Conservation (phyloP, 1,140 invertebrate species). For the Pantala flavescens region DNA sequence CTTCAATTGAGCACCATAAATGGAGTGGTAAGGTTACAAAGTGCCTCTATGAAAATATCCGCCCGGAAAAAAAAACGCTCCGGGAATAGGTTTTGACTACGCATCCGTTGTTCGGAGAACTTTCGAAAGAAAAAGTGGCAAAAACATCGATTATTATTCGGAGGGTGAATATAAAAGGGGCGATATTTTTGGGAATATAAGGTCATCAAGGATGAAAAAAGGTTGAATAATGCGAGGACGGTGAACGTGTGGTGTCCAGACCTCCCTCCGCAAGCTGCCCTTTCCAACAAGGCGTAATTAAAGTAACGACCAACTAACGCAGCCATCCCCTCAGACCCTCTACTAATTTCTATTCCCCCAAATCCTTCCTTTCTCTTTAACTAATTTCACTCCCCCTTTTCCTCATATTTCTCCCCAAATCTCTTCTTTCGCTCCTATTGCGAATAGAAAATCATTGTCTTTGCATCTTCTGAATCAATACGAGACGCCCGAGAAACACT, state of each 20-base stretch:
- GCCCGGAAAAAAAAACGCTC: no score
- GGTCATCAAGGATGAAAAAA: not conserved
- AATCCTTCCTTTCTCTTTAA: not conserved
- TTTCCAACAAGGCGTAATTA: not conserved
- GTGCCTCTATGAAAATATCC: no score
- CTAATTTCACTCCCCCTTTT: not conserved
- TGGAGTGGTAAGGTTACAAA: no score
- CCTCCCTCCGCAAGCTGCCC: not conserved
- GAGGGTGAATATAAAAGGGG: not conserved
- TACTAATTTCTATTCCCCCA: not conserved
- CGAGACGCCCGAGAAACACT: no score
- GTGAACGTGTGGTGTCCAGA: not conserved
- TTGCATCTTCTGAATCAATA: no score
- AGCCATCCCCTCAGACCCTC: not conserved
- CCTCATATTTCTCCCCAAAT: no score
- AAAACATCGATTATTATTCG: not conserved
- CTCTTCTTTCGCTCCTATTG: no score
- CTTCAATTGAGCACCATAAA: no score
- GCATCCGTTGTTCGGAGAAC: no score
- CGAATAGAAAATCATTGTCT: no score
- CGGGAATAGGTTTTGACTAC: no score
- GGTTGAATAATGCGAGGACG: not conserved
- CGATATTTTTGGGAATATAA: not conserved
- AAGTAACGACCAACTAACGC: slow-evolving; percentile 8
- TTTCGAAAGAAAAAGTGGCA: no score